Conservation (phyloP, 92 coral and sea anemone species). For the Actinernus sp. region DNA sequence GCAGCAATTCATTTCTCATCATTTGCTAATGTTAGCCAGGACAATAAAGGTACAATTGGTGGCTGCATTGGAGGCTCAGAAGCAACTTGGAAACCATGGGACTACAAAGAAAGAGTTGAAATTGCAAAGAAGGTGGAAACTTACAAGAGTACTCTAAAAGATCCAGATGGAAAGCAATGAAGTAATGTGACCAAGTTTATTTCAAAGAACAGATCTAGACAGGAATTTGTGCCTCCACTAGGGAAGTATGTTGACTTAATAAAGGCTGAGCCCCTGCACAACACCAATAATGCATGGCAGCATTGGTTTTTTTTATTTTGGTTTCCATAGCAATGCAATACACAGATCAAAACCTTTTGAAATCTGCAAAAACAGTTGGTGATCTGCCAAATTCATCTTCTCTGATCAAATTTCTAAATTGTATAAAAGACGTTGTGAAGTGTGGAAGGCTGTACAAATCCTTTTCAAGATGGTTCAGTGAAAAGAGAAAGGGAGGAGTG, state of each 20-base stretch:
- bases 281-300: conserved; percentile 67
- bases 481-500: conserved; percentile 36
- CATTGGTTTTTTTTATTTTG: conserved; percentile 29
- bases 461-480: conserved; percentile 48
- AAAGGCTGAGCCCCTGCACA: conserved; percentile 61
- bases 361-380: conserved; percentile 20
- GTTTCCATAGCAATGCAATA: conserved; percentile 43
- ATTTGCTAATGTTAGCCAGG: conserved; percentile 28
- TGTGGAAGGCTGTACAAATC: conserved; percentile 52
- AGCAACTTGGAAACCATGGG: conserved; percentile 73
- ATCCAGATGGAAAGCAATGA: conserved; percentile 47
- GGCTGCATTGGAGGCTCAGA: conserved; percentile 29
- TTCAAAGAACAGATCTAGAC: conserved; percentile 49
- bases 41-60: conserved; percentile 17
- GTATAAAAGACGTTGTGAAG: conserved; percentile 50
- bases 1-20: conserved; percentile 42
- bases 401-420: conserved; percentile 35
- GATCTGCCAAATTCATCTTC: conserved; percentile 43
- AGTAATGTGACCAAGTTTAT: conserved; percentile 61
- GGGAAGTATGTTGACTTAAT: conserved; percentile 63
- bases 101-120: conserved; percentile 29
- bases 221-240: conserved; percentile 60
- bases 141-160: conserved; percentile 42
- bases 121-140: conserved; percentile 48
- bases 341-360: conserved; percentile 21